phyloP scores from a whole-genome alignment of 2,888 invertebrate genomes.

The Epistrophe grossulariae region DNA sequence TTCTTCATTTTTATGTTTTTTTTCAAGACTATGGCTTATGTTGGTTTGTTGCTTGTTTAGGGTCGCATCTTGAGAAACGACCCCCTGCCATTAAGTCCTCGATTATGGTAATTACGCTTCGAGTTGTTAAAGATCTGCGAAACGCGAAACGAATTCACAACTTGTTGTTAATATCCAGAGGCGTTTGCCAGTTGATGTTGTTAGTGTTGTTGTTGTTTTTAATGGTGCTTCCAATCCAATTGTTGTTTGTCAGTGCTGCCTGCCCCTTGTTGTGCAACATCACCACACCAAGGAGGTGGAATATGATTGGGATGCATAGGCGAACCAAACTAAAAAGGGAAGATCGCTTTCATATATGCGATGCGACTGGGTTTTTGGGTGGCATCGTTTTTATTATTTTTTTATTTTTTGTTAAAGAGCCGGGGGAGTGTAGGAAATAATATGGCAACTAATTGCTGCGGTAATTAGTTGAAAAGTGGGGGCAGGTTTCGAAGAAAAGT shows the following conservation, averaged over 20 bases:
- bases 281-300: conserved; percentile 41
- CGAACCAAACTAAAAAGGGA: conserved; percentile 22
- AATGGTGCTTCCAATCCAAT: conserved; percentile 38
- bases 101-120: conserved; percentile 74
- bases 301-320: conserved; percentile 60
- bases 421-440: conserved; percentile 69
- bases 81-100: conserved; percentile 76
- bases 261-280: conserved; percentile 27
- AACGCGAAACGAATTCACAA: conserved; percentile 76
- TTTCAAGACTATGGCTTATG: conserved; percentile 1
- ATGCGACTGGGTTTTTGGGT: conserved; percentile 59
- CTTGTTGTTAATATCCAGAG: conserved; percentile 76
- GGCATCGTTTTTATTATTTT: conserved; percentile 36
- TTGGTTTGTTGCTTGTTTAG: conserved; percentile 67
- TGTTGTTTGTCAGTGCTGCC: conserved; percentile 30
- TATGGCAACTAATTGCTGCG: conserved; percentile 68
- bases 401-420: not conserved
- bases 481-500: conserved; percentile 37
- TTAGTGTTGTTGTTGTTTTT: conserved; percentile 34
- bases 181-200: conserved; percentile 61
- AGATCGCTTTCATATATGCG: not conserved
- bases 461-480: conserved; percentile 66
- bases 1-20: not conserved
- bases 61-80: conserved; percentile 72
- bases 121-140: conserved; percentile 76